phyloP scores from a whole-genome alignment of 1,140 invertebrate species.

The Mamestra configurata region DNA sequence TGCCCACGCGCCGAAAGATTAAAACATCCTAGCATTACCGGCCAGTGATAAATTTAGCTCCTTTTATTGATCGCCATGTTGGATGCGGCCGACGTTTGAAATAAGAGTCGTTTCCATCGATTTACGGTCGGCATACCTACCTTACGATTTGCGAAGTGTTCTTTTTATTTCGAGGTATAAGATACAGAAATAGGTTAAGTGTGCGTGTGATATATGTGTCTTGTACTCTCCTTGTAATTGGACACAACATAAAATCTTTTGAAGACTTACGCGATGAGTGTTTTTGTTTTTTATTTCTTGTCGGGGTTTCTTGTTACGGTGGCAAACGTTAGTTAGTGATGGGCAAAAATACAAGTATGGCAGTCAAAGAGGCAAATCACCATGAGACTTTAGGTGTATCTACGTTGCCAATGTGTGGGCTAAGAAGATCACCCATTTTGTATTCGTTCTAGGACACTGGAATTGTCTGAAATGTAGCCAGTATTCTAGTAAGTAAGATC shows the following conservation, averaged over 20 bases:
- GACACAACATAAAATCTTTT: conserved; percentile 16
- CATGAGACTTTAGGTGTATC: no score
- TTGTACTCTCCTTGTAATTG: conserved; percentile 18
- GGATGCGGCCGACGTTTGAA: conserved; percentile 43
- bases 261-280: background rate
- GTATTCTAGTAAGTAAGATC: background rate
- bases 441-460: no score
- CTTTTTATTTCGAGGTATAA: conserved; percentile 9
- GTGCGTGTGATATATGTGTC: conserved; percentile 14
- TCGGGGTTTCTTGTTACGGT: background rate
- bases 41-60: conserved; percentile 13
- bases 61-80: conserved; percentile 47
- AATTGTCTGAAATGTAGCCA: background rate
- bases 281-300: background rate
- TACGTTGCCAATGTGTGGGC: no score
- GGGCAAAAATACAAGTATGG: no score
- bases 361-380: no score
- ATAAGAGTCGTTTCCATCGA: conserved; percentile 52
- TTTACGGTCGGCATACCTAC: conserved; percentile 49
- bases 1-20: conserved; percentile 39
- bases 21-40: conserved; percentile 42
- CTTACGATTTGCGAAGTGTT: conserved; percentile 20
- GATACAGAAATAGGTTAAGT: conserved; percentile 46
- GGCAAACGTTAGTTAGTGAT: background rate
- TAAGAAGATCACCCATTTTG: background rate